Evolutionary conservation across 2,113 vertebrate genomes (phyloP).

Genomic region (Amphilophus citrinellus): DNA sequence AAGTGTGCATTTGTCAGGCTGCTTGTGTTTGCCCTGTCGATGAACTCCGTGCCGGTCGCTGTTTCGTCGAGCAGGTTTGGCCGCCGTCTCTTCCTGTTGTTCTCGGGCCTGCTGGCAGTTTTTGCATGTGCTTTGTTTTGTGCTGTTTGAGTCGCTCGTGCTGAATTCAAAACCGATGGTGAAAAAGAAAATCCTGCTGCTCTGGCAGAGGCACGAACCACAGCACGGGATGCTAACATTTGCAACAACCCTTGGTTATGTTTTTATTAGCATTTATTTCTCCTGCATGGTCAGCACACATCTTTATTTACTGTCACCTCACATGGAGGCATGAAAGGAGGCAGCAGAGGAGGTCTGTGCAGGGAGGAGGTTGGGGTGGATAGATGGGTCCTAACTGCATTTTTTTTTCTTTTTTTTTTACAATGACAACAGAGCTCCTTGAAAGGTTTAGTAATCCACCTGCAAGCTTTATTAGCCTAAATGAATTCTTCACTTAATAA

Average conservation of each 20-base stretch:
- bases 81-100: background rate
- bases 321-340: background rate
- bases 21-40: background rate
- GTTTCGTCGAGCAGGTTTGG: slow-evolving; percentile 26
- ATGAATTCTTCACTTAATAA: no score
- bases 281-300: background rate
- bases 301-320: background rate
- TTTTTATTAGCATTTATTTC: background rate
- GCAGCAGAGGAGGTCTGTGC: background rate
- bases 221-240: background rate
- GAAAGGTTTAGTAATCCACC: no score
- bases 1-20: background rate
- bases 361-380: background rate
- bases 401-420: background rate
- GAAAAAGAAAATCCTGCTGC: background rate
- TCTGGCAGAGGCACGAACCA: background rate
- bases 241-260: background rate
- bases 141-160: slow-evolving; percentile 21
- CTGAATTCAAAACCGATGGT: slow-evolving; percentile 24
- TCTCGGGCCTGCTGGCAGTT: background rate
- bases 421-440: background rate
- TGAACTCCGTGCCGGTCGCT: background rate
- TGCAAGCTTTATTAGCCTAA: no score
- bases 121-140: slow-evolving; percentile 54
- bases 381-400: background rate